A percentile compares a stretch with the other conserved stretches of the same genome.
phyloP scores from a whole-genome alignment of 2,113 vertebrate species.

The Odontesthes bonariensis region DNA sequence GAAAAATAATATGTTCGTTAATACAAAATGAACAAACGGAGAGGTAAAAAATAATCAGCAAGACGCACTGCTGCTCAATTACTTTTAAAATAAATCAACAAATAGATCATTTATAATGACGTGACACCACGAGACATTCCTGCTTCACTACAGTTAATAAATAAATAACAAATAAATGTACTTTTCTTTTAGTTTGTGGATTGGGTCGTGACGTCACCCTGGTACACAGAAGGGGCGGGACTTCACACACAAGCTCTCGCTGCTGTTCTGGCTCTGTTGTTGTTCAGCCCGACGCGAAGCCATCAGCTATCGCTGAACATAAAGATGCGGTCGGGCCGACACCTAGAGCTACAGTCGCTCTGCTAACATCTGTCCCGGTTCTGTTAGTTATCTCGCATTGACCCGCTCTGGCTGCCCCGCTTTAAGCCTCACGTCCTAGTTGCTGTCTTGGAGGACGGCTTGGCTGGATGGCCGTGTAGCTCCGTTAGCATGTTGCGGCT shows the following conservation, averaged over 20 bases:
- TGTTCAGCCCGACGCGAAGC: slow-evolving; percentile 5
- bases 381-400: neutral
- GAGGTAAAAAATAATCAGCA: too few relatives aligned
- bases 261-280: slow-evolving; percentile 14
- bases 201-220: neutral
- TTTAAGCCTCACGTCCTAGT: neutral
- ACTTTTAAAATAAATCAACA: too few relatives aligned
- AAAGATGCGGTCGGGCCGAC: neutral
- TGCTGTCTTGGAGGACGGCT: slow-evolving; percentile 2
- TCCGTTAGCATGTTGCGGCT: slow-evolving; percentile 39
- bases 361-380: neutral
- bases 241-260: slow-evolving; percentile 2
- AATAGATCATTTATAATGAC: too few relatives aligned
- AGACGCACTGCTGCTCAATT: too few relatives aligned
- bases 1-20: too few relatives aligned
- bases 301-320: neutral
- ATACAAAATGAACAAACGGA: too few relatives aligned
- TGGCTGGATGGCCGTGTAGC: slow-evolving; percentile 9
- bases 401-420: neutral
- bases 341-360: neutral
- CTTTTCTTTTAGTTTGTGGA: too few relatives aligned
- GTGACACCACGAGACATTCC: too few relatives aligned
- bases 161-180: neutral
- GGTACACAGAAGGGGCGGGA: slow-evolving; percentile 1
- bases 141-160: neutral